Conservation (phyloP, 2,888 invertebrate genomes). For the Drosophila lacicola region DNA sequence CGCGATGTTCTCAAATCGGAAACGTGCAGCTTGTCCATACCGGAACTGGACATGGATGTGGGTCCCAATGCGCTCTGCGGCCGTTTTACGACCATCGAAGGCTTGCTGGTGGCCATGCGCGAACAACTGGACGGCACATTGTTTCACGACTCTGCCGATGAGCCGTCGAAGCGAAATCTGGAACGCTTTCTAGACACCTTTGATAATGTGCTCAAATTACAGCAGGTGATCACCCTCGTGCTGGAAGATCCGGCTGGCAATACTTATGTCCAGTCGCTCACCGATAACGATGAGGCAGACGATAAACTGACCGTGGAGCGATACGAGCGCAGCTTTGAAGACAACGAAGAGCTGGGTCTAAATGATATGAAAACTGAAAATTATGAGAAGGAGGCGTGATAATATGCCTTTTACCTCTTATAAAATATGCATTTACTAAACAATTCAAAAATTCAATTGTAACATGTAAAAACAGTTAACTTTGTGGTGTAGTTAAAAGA, state of each 20-base stretch:
- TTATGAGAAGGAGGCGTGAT: conserved; percentile 86
- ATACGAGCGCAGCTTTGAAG: conserved; percentile 94
- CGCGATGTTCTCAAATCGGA: conserved; percentile 98
- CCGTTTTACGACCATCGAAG: conserved; percentile 98
- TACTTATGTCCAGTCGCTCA: conserved; percentile 95
- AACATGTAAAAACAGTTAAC: background rate
- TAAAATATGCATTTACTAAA: conserved; percentile 54
- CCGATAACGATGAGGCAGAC: conserved; percentile 88
- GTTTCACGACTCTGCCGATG: conserved; percentile 90
- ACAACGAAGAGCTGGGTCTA: conserved; percentile 97
- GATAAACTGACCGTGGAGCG: conserved; percentile 90
- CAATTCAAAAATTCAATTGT: conserved; percentile 6
- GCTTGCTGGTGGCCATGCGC: conserved; percentile 91
- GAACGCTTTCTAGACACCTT: conserved; percentile 88
- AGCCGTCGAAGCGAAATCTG: conserved; percentile 86
- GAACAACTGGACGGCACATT: conserved; percentile 90
- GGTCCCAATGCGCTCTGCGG: conserved; percentile 95
- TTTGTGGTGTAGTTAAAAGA: background rate
- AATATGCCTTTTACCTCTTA: background rate
- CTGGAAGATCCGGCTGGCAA: conserved; percentile 99
- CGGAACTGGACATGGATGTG: conserved; percentile 95
- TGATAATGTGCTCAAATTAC: conserved; percentile 88
- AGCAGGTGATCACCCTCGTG: conserved; percentile 89
- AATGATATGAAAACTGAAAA: conserved; percentile 98
- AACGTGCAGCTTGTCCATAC: conserved; percentile 91